phyloP scores from a whole-genome alignment of 2,113 vertebrate genomes.

The Isichthys henryi region DNA sequence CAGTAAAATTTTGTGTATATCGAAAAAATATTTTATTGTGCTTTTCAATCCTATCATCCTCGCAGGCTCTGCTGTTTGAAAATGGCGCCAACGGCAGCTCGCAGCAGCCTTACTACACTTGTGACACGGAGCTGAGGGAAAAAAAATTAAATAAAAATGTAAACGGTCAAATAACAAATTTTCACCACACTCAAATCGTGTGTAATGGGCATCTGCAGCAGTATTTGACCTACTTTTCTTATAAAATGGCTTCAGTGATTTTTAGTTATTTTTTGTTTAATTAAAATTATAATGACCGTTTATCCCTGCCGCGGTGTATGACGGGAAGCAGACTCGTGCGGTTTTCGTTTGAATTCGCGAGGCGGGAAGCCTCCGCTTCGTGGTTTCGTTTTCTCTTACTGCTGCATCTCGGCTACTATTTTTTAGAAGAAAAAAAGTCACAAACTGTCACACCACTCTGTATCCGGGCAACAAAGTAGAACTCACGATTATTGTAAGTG shows the following conservation, averaged over 20 bases:
- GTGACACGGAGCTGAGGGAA: conserved; percentile 33
- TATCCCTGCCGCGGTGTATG: conserved; percentile 45
- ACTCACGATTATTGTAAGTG: not conserved
- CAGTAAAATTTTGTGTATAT: conserved; percentile 22
- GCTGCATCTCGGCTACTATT: not conserved
- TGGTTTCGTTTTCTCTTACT: not conserved
- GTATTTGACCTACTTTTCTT: not conserved
- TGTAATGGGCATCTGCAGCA: not conserved
- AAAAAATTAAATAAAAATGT: conserved; percentile 52
- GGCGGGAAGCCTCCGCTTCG: not conserved
- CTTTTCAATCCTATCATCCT: conserved; percentile 45
- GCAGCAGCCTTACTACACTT: conserved; percentile 35
- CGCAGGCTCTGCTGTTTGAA: conserved; percentile 51
- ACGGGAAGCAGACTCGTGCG: conserved; percentile 40
- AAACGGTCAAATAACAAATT: conserved; percentile 25
- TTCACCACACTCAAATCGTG: conserved; percentile 32
- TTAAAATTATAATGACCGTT: conserved; percentile 41
- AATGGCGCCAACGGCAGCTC: conserved; percentile 52
- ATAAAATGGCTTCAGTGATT: conserved; percentile 41
- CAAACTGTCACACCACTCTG: not conserved
- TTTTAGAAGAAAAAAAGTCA: not conserved
- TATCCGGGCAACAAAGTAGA: not conserved
- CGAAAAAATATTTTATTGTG: conserved; percentile 19
- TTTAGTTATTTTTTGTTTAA: conserved; percentile 53
- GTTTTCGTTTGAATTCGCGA: conserved; percentile 53